Base-by-base conservation (phyloP, 2,797 vertebrate species). In the Scarus forsteni region DNA sequence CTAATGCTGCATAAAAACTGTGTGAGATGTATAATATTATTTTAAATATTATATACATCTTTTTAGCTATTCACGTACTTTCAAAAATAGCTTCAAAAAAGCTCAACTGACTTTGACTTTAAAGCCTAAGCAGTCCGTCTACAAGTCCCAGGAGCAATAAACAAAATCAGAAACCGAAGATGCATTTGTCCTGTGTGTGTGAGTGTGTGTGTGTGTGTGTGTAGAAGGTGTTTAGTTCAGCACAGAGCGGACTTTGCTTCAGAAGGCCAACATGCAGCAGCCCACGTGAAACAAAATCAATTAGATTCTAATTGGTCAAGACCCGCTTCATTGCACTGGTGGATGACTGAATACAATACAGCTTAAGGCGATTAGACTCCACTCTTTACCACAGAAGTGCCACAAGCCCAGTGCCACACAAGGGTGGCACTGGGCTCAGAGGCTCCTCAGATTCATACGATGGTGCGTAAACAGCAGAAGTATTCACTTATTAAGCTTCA, bases 61-160 rank as follows among this genome's bases (percentile, higher is more conserved):
- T 16, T 66, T 50, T 60, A 40, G 64, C 53, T 67, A 45, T 34
- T 66, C 60, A 92, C 77, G 90, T 75, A 77, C 77, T 72, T 82
- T 86, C 75, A 88, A 84, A 70, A 66, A 59, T 50, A 83, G 77
- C 39, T 60, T 27, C 2, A 52, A 83, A 77, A 78, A 79, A 72
- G 55, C 46, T 73, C 75, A 73, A 88, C 71, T 27, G 27, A 2
- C 4, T 70, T 79, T 85, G 65, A 78, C 77, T 89, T 92, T 83
- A 90, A 90, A 92, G 85, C 72, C 74, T 79, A 60, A 55, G 67
- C 71, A 77, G 68, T 66, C 77, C 86, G 84, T 80, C 80, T 85
- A 73, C 66, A 79, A 81, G 73, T 73, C 73, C 66, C 60, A 81
- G 45, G 51, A 79, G 85, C 83, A 90, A 92, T 91, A 91, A 89